Evolutionary conservation across 2,113 vertebrate species (phyloP), one percentile per base, ranked within the genome.

Genomic region (Hymenochirus boettgeri): DNA sequence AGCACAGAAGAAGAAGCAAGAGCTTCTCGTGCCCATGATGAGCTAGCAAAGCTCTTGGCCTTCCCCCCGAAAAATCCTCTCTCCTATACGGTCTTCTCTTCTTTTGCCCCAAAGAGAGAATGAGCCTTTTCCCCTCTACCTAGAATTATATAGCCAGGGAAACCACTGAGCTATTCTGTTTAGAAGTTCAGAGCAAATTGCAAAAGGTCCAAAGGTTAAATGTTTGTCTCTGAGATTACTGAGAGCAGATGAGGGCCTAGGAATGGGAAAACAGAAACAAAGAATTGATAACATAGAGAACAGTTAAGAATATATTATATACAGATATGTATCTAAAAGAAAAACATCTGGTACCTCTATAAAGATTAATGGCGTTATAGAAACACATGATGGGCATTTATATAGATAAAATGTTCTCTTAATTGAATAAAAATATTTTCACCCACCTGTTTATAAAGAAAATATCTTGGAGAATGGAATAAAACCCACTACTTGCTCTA

Each of bases 151-250:
- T 78, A 81, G 69, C 72, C 65, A 71, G 10, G 53, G 71, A 54
- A 74, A 77, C 73, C 73, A 78, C 80, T n/a, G 74, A 82, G 72
- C 71, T 80, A 77, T 71, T 74, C 2, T 70, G 74, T 81, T 80
- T 77, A 62, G 60, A 74, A 79, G 70, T 66, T 71, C 74, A 66
- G 69, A n/a, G 80, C 53, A 79, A 76, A 73, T 84, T 89, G 77
- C 88, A 83, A 86, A 81, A 88, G 79, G 85, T 89, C 78, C 89
- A 90, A 91, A 91, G 89, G 84, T 86, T 82, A 79, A 75, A 73
- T 62, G 70, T 70, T 57, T 42, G 66, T 71, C 73, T 78, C 72
- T 67, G 74, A 7, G 7, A n/a, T 75, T 80, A 71, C 71, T 62
- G 64, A 50, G 48, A 48, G 62, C 62, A 73, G 61, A 5, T 54